Evolutionary conservation across 2,113 vertebrate species (phyloP).

Genomic region (Cryptoleucopteryx plumbea): DNA sequence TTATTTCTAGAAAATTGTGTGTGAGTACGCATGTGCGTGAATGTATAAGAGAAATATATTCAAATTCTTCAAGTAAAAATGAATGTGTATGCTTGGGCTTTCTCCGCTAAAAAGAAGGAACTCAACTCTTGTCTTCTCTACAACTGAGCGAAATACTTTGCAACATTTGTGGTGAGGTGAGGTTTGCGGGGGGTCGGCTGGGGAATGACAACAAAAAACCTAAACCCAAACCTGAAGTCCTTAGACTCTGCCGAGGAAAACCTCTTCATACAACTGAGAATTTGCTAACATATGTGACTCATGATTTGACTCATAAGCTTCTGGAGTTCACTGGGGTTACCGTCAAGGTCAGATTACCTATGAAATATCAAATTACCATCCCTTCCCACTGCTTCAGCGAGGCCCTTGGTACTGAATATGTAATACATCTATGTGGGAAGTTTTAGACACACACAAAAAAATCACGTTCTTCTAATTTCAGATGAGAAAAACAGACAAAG

Average conservation of each 20-base stretch:
- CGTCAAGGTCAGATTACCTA: constrained; percentile 17
- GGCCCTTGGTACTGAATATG: neutral
- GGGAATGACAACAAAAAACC: neutral
- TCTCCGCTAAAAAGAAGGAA: neutral
- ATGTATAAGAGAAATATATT: neutral
- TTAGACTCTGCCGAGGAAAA: neutral
- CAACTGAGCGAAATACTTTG: neutral
- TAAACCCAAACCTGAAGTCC: neutral
- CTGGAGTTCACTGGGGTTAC: constrained; percentile 22
- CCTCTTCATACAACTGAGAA: neutral
- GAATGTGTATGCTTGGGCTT: neutral
- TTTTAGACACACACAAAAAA: neutral
- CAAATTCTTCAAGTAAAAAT: neutral
- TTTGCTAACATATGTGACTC: neutral
- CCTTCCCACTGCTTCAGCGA: neutral
- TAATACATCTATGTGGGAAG: neutral
- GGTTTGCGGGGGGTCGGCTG: neutral
- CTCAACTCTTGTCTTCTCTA: neutral
- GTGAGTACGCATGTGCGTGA: accelerated
- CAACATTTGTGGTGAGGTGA: neutral
- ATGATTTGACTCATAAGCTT: neutral
- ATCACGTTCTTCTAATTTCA: neutral
- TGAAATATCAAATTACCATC: neutral
- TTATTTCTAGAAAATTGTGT: neutral
- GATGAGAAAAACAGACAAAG: constrained; percentile 23